These are phyloP conservation scores for Epicauta chinensis DNA, from an alignment of 1,140 invertebrate genomes.

Conservation along the genomic window DNA sequence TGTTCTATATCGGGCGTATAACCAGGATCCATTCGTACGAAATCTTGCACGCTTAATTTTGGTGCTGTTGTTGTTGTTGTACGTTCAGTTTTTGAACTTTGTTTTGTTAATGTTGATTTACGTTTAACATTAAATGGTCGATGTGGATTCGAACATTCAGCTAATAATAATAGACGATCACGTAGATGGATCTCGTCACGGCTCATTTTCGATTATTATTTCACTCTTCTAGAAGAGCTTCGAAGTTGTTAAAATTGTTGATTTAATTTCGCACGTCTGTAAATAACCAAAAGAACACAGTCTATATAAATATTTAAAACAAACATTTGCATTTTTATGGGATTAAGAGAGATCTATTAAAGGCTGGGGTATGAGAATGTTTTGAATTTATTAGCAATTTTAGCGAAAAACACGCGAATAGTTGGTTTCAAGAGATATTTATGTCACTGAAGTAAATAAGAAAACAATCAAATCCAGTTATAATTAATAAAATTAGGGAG, in stretches of 20 bases:
- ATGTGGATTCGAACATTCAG: conserved; percentile 29
- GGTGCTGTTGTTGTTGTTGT: conserved; percentile 18
- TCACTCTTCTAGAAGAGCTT: no score
- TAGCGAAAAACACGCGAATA: no score
- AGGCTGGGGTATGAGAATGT: no score
- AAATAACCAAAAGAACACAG: no score
- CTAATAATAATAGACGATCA: conserved; percentile 35
- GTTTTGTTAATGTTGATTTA: conserved; percentile 26
- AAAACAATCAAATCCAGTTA: no score
- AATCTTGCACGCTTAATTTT: conserved; percentile 40
- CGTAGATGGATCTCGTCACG: conserved; percentile 35
- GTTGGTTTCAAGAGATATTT: no score
- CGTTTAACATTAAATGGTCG: conserved; percentile 39
- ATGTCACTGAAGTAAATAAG: no score
- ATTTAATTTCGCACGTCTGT: no score
- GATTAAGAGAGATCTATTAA: conserved; percentile 1
- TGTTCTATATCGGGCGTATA: conserved; percentile 56
- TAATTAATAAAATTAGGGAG: no score
- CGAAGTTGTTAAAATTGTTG: no score
- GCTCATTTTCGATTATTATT: conserved; percentile 25
- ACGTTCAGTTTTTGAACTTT: conserved; percentile 19
- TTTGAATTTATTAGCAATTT: no score
- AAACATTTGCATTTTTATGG: conserved; percentile 9
- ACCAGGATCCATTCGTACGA: conserved; percentile 40
- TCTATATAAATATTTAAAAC: background rate